Evolutionary conservation across 2,113 vertebrate species (phyloP).

Genomic region (Trochalopteron elliotii): DNA sequence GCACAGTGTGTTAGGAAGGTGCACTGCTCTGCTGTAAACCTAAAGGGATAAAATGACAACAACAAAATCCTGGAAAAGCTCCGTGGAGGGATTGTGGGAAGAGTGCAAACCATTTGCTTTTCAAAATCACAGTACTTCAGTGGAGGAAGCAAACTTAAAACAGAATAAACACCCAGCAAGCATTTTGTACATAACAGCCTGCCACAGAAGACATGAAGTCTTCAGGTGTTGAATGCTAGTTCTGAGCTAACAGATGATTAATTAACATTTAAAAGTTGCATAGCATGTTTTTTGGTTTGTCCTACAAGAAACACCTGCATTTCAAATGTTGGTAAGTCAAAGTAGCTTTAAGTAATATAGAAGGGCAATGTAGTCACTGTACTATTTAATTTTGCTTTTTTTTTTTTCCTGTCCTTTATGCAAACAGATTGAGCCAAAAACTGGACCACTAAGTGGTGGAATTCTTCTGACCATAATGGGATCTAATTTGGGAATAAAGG

Average conservation of each 20-base stretch:
- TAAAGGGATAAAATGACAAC: neutral
- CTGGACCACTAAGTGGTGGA: slow-evolving; percentile 84
- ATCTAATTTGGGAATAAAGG: slow-evolving; percentile 89
- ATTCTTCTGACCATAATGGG: slow-evolving; percentile 90
- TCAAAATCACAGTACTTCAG: neutral
- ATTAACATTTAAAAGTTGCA: neutral
- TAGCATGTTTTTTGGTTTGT: neutral
- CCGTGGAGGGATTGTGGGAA: neutral
- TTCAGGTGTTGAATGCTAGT: neutral
- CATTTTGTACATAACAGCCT: neutral
- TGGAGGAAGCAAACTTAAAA: neutral
- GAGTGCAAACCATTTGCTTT: neutral
- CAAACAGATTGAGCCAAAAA: slow-evolving; percentile 87
- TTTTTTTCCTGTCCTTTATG: neutral
- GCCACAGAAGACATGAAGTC: neutral
- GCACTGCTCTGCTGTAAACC: neutral
- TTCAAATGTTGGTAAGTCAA: neutral
- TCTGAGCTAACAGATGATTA: neutral
- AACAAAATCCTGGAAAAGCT: neutral
- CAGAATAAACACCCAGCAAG: neutral
- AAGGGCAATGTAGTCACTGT: neutral
- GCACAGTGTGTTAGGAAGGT: neutral
- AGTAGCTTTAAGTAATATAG: neutral
- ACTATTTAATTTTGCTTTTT: neutral
- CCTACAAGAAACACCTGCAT: neutral